A percentile compares a stretch with the other conserved stretches of the same genome.
phyloP scores from a whole-genome alignment of 1,140 invertebrate genomes.

The Drosophila neocordata region DNA sequence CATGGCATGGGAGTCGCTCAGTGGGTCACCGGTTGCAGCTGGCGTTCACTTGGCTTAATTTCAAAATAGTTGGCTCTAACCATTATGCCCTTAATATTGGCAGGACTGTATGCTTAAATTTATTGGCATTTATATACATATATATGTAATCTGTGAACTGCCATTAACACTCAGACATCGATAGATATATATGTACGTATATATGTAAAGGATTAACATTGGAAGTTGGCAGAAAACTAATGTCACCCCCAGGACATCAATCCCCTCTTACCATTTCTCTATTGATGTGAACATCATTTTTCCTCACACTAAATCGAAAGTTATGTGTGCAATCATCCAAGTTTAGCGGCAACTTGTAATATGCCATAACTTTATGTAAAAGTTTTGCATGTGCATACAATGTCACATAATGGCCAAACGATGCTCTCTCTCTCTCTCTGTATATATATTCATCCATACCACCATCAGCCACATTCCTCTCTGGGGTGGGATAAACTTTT shows the following conservation, averaged over 20 bases:
- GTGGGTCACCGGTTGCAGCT: constrained; percentile 55
- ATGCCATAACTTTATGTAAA: constrained; percentile 39
- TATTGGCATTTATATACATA: constrained; percentile 34
- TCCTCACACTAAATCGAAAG: constrained; percentile 26
- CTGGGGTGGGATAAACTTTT: neutral
- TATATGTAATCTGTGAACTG: constrained; percentile 39
- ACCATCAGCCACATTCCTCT: neutral
- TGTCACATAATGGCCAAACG: constrained; percentile 10
- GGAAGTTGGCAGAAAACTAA: constrained; percentile 46
- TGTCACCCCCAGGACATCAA: constrained; percentile 19
- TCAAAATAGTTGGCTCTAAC: constrained; percentile 54
- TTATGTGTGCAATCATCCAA: constrained; percentile 16
- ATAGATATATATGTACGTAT: constrained; percentile 20
- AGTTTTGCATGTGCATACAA: constrained; percentile 11
- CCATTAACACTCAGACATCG: constrained; percentile 43
- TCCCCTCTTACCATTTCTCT: too few species aligned
- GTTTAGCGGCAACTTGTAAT: constrained; percentile 35
- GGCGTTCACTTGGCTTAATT: constrained; percentile 51
- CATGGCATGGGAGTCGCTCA: constrained; percentile 50
- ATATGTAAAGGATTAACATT: constrained; percentile 49
- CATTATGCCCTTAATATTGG: constrained; percentile 33
- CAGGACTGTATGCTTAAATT: constrained; percentile 41
- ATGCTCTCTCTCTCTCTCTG: neutral
- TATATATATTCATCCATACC: neutral
- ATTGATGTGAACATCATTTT: constrained; percentile 37